Conservation (phyloP, 2,888 invertebrate genomes). For the Exephanes ischioxanthus region DNA sequence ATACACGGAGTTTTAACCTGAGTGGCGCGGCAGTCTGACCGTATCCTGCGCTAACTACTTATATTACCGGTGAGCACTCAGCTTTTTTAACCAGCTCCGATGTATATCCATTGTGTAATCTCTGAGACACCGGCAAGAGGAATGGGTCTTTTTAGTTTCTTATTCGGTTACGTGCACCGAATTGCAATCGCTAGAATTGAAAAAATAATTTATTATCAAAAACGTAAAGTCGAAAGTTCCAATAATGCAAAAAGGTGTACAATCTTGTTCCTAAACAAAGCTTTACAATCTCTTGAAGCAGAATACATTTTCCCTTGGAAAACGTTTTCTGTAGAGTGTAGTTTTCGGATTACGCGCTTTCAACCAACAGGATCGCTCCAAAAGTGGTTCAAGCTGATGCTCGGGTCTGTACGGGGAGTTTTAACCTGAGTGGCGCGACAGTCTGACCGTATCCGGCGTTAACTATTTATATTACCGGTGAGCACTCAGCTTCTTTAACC, state of each 20-base stretch:
- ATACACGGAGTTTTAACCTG: neutral
- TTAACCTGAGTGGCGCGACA: slow-evolving; percentile 7
- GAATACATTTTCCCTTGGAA: neutral
- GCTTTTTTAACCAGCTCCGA: slow-evolving; percentile 10
- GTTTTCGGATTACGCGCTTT: neutral
- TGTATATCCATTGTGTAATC: neutral
- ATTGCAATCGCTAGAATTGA: neutral
- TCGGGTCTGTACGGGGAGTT: neutral
- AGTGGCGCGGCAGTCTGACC: slow-evolving; percentile 36
- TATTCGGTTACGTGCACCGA: neutral
- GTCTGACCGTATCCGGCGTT: slow-evolving; percentile 42
- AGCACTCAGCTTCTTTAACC: slow-evolving; percentile 14
- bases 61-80: slow-evolving; percentile 15
- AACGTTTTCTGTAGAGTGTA: neutral
- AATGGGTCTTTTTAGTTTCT: neutral
- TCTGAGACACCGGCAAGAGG: neutral
- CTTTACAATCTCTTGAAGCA: neutral
- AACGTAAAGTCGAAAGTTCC: neutral
- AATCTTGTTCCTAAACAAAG: neutral
- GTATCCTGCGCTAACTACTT: slow-evolving; percentile 40
- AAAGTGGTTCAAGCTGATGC: neutral
- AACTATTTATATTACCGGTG: slow-evolving; percentile 38
- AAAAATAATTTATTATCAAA: neutral
- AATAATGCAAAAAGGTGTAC: neutral
- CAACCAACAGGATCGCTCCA: neutral